These are phyloP conservation scores for Marronus borbonicus DNA, from an alignment of 2,888 invertebrate species.

Conservation along the genomic window DNA sequence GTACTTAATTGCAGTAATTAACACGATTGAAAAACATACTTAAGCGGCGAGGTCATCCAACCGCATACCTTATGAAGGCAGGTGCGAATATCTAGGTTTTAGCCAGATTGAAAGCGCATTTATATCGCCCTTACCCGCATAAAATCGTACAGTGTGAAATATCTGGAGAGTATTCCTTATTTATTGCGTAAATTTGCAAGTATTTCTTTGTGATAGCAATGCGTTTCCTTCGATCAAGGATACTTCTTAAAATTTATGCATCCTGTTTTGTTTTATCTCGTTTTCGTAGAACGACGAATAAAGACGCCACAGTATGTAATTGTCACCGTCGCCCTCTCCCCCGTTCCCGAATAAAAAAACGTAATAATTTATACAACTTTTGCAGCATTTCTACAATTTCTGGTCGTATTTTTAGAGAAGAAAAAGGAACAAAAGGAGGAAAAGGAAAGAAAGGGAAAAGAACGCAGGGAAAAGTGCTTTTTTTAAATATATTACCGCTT, in stretches of 20 bases:
- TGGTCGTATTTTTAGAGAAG: constrained; percentile 20
- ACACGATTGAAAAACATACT: constrained; percentile 58
- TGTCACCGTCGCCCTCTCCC: constrained; percentile 9
- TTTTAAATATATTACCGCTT: constrained; percentile 41
- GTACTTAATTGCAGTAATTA: constrained; percentile 61
- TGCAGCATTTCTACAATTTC: constrained; percentile 38
- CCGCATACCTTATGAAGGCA: constrained; percentile 58
- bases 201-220: constrained; percentile 46
- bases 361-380: constrained; percentile 38
- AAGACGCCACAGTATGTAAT: constrained; percentile 31
- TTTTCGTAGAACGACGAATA: constrained; percentile 36
- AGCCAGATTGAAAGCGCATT: constrained; percentile 53
- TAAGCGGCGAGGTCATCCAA: constrained; percentile 58
- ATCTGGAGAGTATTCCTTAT: constrained; percentile 42
- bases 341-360: neutral
- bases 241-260: constrained; percentile 42
- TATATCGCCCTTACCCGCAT: constrained; percentile 22
- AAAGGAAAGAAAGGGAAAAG: neutral
- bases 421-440: neutral
- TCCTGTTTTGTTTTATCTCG: constrained; percentile 43
- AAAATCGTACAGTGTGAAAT: constrained; percentile 5
- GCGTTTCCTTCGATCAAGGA: constrained; percentile 43
- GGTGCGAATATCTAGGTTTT: constrained; percentile 57
- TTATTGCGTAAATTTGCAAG: constrained; percentile 52
- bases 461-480: neutral